A percentile compares a stretch with the other conserved stretches of the same genome.
These are phyloP conservation scores for Hydrotaea diabolus DNA, from an alignment of 2,888 invertebrate species.

Conservation along the genomic window DNA sequence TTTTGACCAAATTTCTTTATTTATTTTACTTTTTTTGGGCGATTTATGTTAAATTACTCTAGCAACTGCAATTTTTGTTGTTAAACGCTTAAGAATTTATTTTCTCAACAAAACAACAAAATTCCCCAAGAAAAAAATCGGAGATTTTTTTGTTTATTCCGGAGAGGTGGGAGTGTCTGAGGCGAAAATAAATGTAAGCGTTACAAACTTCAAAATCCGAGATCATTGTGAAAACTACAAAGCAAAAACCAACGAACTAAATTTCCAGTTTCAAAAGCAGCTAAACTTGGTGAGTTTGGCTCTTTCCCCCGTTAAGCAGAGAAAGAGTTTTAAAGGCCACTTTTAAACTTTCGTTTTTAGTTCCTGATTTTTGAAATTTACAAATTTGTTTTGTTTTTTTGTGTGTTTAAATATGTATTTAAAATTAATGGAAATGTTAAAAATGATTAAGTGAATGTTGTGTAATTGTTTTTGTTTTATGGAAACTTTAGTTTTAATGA, in stretches of 20 bases:
- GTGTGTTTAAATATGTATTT: constrained; percentile 46
- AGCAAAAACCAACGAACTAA: constrained; percentile 70
- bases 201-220: constrained; percentile 77
- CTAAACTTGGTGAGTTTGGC: no score
- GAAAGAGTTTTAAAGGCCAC: not conserved
- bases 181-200: constrained; percentile 66
- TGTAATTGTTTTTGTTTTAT: constrained; percentile 11
- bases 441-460: constrained; percentile 19
- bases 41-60: constrained; percentile 59
- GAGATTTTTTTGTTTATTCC: not conserved
- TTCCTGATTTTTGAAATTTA: constrained; percentile 65
- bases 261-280: not conserved
- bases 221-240: constrained; percentile 80
- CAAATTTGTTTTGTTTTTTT: constrained; percentile 55
- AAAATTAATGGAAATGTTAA: constrained; percentile 66
- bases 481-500: constrained; percentile 35
- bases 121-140: not conserved
- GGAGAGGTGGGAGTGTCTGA: not conserved
- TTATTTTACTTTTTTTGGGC: constrained; percentile 31
- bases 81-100: constrained; percentile 59
- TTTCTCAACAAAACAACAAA: constrained; percentile 8
- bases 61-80: constrained; percentile 65
- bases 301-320: no score
- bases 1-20: constrained; percentile 29
- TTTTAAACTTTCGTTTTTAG: constrained; percentile 36